Percentiles rank a stretch among this genome's conserved stretches.
These are phyloP conservation scores for Alcedo quadribrachys DNA, from an alignment of 2,797 vertebrate species.

Conservation along the genomic window DNA sequence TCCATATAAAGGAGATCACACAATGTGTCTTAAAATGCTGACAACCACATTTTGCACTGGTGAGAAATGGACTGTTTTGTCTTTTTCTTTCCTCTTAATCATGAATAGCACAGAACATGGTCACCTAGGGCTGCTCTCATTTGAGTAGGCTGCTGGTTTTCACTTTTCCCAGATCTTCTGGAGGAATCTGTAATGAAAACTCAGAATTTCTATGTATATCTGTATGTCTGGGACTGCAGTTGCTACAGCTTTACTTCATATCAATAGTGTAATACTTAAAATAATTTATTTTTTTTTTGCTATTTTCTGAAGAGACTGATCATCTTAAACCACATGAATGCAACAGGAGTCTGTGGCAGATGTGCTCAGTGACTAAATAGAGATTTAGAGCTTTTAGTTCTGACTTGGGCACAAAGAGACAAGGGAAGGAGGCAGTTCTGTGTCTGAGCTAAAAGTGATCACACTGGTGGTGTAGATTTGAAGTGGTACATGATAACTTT, in stretches of 20 bases:
- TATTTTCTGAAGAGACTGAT: neutral
- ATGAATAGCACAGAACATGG: neutral
- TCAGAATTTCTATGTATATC: neutral
- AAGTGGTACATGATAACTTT: neutral
- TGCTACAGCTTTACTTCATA: neutral
- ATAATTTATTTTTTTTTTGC: neutral
- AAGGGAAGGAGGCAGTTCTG: neutral
- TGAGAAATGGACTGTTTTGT: neutral
- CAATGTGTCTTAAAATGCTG: neutral
- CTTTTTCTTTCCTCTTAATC: neutral
- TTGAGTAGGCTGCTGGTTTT: neutral
- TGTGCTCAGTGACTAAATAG: neutral
- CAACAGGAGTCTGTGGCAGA: neutral
- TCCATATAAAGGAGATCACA: neutral
- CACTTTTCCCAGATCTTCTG: neutral
- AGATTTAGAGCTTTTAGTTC: neutral
- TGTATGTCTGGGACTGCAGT: neutral
- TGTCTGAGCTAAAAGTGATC: neutral
- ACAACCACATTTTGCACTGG: neutral
- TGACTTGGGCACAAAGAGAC: neutral
- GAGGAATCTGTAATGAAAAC: neutral
- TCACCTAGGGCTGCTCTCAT: neutral
- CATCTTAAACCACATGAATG: neutral
- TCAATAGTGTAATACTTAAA: neutral
- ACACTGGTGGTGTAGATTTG: neutral